phyloP scores from a whole-genome alignment of 2,113 vertebrate genomes.

The Dicaeum eximium region DNA sequence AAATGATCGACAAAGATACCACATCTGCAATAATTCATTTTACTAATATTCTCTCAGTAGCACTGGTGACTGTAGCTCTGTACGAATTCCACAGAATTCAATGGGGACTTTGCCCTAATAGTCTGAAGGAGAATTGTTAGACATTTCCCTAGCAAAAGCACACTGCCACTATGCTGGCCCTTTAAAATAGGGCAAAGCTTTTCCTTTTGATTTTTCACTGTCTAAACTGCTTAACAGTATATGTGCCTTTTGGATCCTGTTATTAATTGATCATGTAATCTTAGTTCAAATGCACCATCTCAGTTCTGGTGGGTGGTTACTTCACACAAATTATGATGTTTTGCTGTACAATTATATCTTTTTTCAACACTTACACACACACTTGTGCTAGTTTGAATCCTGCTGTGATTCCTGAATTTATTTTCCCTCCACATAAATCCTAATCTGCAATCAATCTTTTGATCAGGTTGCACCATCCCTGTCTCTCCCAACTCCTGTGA shows the following conservation, averaged over 20 bases:
- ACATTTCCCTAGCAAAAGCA: neutral
- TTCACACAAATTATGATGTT: neutral
- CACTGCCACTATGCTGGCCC: rapidly evolving
- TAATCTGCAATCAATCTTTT: neutral
- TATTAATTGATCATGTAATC: neutral
- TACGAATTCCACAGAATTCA: neutral
- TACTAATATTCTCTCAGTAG: neutral
- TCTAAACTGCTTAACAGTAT: neutral
- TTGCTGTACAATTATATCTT: neutral
- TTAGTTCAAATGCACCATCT: neutral
- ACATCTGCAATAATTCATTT: neutral
- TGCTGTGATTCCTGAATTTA: neutral
- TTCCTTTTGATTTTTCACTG: neutral
- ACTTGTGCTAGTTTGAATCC: neutral
- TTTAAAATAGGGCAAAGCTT: neutral
- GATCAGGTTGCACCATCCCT: neutral
- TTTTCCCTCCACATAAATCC: neutral
- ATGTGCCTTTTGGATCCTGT: neutral
- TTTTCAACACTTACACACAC: neutral
- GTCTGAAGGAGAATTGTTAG: neutral
- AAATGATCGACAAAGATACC: neutral
- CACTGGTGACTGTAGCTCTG: neutral
- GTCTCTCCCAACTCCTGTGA: neutral
- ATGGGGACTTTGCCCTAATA: neutral
- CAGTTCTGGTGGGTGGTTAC: neutral